Evolutionary conservation across 2,797 vertebrate genomes (phyloP), one percentile per base, ranked within the genome.

Genomic region (Botia almorhae): DNA sequence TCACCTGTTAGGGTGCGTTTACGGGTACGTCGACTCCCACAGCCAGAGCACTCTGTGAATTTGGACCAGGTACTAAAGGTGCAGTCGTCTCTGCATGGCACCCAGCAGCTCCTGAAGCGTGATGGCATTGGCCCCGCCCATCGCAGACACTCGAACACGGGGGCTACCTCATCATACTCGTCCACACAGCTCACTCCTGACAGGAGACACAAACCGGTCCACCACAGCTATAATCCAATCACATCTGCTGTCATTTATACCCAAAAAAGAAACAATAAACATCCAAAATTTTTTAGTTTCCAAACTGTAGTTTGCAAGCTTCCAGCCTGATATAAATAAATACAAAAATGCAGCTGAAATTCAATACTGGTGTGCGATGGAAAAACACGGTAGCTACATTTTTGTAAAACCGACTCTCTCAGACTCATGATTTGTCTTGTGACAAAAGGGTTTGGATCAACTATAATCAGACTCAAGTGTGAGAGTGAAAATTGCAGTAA

Each of bases 61-160:
- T 91, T 96, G 81, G 97, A 97, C 98, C 98, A 99, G 19, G 94
- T 64, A 6, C 95, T 97, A 2, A 99, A 94, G 0, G 92, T 91
- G 89, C 98, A 99, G 91, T 99, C 97, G 0, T 99, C 96, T 82
- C 90, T 95, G 89, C 98, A 99, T 11, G 95, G 90, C 50, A 96
- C 10, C 0, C 83, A 83, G 81, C 98, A 99, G 55, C 91, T 91
- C 85, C 96, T 94, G 11, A 94, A 91, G 26, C 94, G 92, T 19
- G 89, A 36, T 0, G 96, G 97, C 91, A 95, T 86, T 0, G 93
- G 87, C 53, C 93, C 94, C 39, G 94, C 95, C 95, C 94, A 95
- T 19, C 13, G 91, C 85, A 97, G 78, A 84, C 98, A 99, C 65
- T 94, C 93, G 0, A 87, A 90, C 46, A 96, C 82, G 19, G 93